A percentile compares a stretch with the other conserved stretches of the same genome.
phyloP scores from a whole-genome alignment of 2,797 vertebrate genomes.

The Aulostomus chinensis region DNA sequence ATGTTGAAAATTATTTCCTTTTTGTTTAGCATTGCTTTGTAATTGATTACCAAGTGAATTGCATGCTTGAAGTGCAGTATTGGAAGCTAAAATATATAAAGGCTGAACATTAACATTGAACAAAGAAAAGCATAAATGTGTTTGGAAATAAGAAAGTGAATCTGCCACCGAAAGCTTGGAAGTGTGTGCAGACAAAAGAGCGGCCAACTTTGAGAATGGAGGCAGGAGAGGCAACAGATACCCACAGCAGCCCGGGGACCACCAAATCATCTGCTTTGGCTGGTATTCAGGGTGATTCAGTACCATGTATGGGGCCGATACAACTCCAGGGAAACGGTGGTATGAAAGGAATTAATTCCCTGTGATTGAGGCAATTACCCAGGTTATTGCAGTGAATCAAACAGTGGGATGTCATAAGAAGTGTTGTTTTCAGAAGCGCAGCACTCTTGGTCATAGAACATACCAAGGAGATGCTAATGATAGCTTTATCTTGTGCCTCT shows the following conservation, averaged over 20 bases:
- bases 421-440: conserved; percentile 66
- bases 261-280: conserved; percentile 72
- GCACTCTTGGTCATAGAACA: conserved; percentile 66
- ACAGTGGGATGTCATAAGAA: conserved; percentile 76
- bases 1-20: neutral
- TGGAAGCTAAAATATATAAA: neutral
- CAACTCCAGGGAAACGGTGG: conserved; percentile 51
- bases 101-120: conserved; percentile 9
- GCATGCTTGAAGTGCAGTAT: neutral
- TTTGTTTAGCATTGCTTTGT: neutral
- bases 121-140: conserved; percentile 1
- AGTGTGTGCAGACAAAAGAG: conserved; percentile 57
- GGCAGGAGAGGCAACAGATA: conserved; percentile 61
- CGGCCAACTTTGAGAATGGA: conserved; percentile 57
- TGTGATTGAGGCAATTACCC: conserved; percentile 79
- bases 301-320: conserved; percentile 63
- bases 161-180: conserved; percentile 49
- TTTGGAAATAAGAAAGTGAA: conserved; percentile 40
- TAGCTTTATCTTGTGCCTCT: conserved; percentile 43
- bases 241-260: conserved; percentile 68
- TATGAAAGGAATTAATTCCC: conserved; percentile 83
- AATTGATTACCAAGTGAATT: neutral
- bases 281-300: conserved; percentile 77
- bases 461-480: conserved; percentile 72
- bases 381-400: conserved; percentile 82